Conservation (phyloP, 2,888 invertebrate genomes). For the Pheosia tremula region DNA sequence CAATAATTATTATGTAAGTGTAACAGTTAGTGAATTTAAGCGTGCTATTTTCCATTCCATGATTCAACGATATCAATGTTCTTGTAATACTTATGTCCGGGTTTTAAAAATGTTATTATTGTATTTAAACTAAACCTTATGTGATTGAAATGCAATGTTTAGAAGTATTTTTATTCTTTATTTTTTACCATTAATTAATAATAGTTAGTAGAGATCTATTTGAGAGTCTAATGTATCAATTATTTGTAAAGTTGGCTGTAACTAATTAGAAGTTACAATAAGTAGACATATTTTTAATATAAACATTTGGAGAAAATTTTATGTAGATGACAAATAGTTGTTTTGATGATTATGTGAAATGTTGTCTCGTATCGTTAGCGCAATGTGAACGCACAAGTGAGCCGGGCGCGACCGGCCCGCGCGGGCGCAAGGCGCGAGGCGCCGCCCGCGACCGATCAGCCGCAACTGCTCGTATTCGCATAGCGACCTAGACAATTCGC, state of each 20-base stretch:
- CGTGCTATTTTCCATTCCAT: conserved; percentile 85
- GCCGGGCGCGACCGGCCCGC: conserved; percentile 40
- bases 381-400: conserved; percentile 81
- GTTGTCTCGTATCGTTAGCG: conserved; percentile 79
- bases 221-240: conserved; percentile 85
- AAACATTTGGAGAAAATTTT: conserved; percentile 84
- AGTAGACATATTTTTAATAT: conserved; percentile 84
- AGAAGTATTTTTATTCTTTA: conserved; percentile 85
- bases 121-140: conserved; percentile 84
- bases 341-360: conserved; percentile 83
- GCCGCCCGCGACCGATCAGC: conserved; percentile 25
- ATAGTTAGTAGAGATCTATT: conserved; percentile 85
- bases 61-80: conserved; percentile 84
- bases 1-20: conserved; percentile 84
- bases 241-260: conserved; percentile 85
- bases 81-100: conserved; percentile 83
- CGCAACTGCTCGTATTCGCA: neutral
- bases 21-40: conserved; percentile 85
- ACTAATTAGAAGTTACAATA: conserved; percentile 84
- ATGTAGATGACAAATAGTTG: conserved; percentile 83
- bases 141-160: conserved; percentile 85
- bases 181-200: conserved; percentile 83
- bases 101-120: conserved; percentile 83
- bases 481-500: too few relatives aligned
- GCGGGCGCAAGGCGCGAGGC: neutral